Evolutionary conservation across 2,888 invertebrate genomes (phyloP).

Genomic region (Ellobium chinense): DNA sequence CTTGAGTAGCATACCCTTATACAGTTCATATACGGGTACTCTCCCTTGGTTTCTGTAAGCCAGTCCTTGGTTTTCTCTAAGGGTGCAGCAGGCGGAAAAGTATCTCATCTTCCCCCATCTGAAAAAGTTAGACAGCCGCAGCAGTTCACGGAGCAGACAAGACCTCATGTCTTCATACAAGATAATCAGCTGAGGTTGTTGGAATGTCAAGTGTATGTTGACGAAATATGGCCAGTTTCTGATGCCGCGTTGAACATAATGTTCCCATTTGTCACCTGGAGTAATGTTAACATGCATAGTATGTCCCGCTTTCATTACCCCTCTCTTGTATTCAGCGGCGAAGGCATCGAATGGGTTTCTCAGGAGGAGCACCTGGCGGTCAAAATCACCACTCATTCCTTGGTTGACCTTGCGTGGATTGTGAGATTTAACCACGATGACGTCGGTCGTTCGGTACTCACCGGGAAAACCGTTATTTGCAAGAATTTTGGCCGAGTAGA

Average conservation of each 20-base stretch:
- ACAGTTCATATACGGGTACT: not conserved
- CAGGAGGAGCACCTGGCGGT: not conserved
- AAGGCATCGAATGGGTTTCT: not conserved
- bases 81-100: not conserved
- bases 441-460: too few species aligned
- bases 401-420: too few species aligned
- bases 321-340: constrained; percentile 2
- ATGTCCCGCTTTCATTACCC: too few species aligned
- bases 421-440: too few species aligned
- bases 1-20: not conserved
- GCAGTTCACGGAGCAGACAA: not conserved
- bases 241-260: not conserved
- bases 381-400: too few species aligned
- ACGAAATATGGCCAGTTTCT: not conserved
- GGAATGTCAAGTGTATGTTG: not conserved
- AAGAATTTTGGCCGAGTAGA: too few species aligned
- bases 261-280: too few species aligned
- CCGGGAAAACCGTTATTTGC: too few species aligned
- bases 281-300: too few species aligned
- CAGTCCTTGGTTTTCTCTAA: not conserved
- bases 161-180: not conserved
- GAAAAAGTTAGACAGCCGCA: not conserved
- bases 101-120: not conserved
- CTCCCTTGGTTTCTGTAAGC: not conserved
- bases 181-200: not conserved